A percentile compares a stretch with the other conserved stretches of the same genome.
Conservation (phyloP, 2,113 vertebrate species). For the Grantiella picta region DNA sequence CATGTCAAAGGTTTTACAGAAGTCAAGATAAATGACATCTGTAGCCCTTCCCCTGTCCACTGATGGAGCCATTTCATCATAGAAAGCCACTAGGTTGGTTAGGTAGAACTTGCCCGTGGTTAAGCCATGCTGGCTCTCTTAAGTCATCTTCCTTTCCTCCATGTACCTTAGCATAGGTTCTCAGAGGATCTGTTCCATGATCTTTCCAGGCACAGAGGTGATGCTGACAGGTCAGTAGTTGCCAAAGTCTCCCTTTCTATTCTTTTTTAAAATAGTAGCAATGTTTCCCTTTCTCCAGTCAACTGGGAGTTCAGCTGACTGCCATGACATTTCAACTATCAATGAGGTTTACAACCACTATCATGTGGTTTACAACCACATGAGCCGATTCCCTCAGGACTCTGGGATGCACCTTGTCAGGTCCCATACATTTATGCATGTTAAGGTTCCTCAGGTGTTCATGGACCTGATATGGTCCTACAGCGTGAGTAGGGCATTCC, state of each 20-base stretch:
- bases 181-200: background rate
- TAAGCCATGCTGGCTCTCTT: background rate
- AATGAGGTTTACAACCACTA: too few relatives aligned
- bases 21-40: background rate
- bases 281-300: background rate
- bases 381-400: background rate
- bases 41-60: background rate
- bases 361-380: background rate
- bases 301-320: background rate
- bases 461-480: background rate
- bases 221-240: rapidly evolving
- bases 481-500: background rate
- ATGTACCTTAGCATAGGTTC: background rate
- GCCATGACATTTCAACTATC: background rate
- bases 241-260: background rate
- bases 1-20: background rate
- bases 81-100: background rate
- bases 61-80: background rate
- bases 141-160: background rate
- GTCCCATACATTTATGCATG: background rate
- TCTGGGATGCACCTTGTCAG: rapidly evolving
- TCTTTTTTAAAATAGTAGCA: background rate
- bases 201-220: background rate
- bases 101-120: background rate
- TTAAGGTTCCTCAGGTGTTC: background rate